phyloP scores from a whole-genome alignment of 2,888 invertebrate species.

The Luperina nickerlii region DNA sequence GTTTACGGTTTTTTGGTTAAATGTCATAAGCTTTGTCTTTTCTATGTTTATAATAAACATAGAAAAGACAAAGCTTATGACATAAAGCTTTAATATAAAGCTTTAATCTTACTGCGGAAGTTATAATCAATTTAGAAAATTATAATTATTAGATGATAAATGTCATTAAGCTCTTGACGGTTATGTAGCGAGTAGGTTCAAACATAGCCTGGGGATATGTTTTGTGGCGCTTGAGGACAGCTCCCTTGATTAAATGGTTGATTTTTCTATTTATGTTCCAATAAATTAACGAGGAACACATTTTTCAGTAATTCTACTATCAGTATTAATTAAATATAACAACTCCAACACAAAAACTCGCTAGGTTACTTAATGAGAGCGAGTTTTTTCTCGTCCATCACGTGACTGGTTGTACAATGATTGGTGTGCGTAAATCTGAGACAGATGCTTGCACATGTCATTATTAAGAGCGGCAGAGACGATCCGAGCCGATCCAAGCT shows the following conservation, averaged over 20 bases:
- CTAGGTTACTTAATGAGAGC: constrained; percentile 25
- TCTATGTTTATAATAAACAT: no score
- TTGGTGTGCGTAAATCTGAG: constrained; percentile 73
- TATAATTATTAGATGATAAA: constrained; percentile 9
- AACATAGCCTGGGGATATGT: constrained; percentile 20
- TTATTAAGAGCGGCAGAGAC: constrained; percentile 76
- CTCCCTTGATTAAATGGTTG: constrained; percentile 6
- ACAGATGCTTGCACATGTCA: constrained; percentile 79
- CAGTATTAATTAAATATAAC: constrained; percentile 27
- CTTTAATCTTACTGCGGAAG: constrained; percentile 11
- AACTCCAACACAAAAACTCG: constrained; percentile 20
- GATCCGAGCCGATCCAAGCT: constrained; percentile 63
- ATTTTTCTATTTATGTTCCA: constrained; percentile 13
- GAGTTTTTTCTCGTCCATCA: constrained; percentile 31
- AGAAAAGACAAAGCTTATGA: no score
- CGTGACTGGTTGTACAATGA: constrained; percentile 61
- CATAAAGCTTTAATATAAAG: no score
- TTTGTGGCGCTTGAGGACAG: constrained; percentile 16
- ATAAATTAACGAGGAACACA: constrained; percentile 17
- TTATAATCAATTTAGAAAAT: constrained; percentile 23
- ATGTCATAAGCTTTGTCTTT: no score
- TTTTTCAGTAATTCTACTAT: constrained; percentile 18
- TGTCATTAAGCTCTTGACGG: constrained; percentile 16
- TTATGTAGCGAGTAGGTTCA: constrained; percentile 1
- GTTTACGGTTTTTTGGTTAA: no score